Evolutionary conservation across 2,113 vertebrate genomes (phyloP), one percentile per base, ranked within the genome.

Genomic region (Callithrix jacchus): DNA sequence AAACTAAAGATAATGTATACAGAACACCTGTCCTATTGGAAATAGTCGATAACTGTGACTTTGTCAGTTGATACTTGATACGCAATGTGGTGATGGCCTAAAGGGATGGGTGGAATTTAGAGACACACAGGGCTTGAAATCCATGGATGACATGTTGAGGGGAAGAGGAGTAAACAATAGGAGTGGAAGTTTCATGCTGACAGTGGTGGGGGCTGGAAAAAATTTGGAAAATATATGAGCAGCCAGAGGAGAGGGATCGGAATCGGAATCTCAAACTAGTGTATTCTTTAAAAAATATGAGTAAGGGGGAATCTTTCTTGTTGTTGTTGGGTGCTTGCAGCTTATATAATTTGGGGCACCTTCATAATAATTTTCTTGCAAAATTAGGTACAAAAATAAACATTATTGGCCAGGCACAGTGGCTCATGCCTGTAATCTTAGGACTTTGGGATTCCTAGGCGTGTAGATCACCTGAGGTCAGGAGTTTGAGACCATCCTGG

Each of bases 381-480:
- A 82, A 93, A 89, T 97, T 49, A 56, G n/a, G 20, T 76, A 84
- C 14, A 56, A 73, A 82, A 85, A 17, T 89, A 25, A 91, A 35
- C 12, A 64, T 64, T 30, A 30, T 30, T 0, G 0, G 61, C 61
- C 12, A 30, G 27, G 27, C 8, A 0, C 12, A 13, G 61, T 64
- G 27, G 27, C 27, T 64, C 61, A 64, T 13, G 12, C 27, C 61
- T 64, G 5, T 64, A 64, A 30, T 30, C 61, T 64, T 5, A 64
- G 61, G 27, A 64, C 11, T 64, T 64, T 64, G 61, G 27, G 61
- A 13, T 27, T 12, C 61, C 12, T 12, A 64, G 61, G 27, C 1
- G 5, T 27, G 61, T 64, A 5, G 27, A 64, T 64, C 27, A 64
- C 61, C 30, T 30, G 12, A 64, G 27, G 11, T 64, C 61, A 64